A percentile compares a stretch with the other conserved stretches of the same genome.
Conservation (phyloP, 1,140 invertebrate species). For the Epicauta chinensis region DNA sequence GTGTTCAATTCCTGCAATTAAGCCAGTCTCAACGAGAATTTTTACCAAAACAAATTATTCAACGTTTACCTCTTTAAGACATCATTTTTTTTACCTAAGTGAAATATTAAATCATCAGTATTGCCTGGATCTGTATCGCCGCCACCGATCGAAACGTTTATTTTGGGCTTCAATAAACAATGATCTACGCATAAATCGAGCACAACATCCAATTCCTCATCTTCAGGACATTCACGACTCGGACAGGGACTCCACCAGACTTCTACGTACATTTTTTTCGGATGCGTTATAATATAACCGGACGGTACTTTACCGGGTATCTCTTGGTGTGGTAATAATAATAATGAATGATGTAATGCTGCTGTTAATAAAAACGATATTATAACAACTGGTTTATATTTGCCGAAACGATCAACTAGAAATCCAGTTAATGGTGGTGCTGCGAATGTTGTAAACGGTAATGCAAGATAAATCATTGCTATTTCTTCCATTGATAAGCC, state of each 20-base stretch:
- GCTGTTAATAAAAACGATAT: conserved; percentile 65
- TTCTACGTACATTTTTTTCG: conserved; percentile 58
- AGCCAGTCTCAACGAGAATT: background rate
- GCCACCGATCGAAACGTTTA: background rate
- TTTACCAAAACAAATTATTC: background rate
- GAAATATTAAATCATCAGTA: conserved; percentile 48
- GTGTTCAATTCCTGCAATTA: conserved; percentile 3
- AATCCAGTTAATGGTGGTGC: conserved; percentile 73
- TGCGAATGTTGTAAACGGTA: conserved; percentile 74
- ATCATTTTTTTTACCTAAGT: conserved; percentile 43
- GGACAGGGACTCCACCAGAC: conserved; percentile 75
- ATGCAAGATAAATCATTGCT: conserved; percentile 73
- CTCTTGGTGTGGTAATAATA: conserved; percentile 67
- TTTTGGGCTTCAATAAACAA: conserved; percentile 47
- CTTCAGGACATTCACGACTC: conserved; percentile 64
- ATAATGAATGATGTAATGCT: conserved; percentile 63
- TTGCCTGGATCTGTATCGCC: conserved; percentile 38
- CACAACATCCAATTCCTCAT: conserved; percentile 62
- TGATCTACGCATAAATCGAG: conserved; percentile 63
- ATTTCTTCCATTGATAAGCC: conserved; percentile 78
- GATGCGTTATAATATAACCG: conserved; percentile 65
- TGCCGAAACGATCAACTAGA: conserved; percentile 73
- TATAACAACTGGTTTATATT: conserved; percentile 72
- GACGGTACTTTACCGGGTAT: conserved; percentile 62
- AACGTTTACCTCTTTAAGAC: conserved; percentile 2